Evolutionary conservation across 2,797 vertebrate genomes (phyloP).

Genomic region (Telmatherina bonti): DNA sequence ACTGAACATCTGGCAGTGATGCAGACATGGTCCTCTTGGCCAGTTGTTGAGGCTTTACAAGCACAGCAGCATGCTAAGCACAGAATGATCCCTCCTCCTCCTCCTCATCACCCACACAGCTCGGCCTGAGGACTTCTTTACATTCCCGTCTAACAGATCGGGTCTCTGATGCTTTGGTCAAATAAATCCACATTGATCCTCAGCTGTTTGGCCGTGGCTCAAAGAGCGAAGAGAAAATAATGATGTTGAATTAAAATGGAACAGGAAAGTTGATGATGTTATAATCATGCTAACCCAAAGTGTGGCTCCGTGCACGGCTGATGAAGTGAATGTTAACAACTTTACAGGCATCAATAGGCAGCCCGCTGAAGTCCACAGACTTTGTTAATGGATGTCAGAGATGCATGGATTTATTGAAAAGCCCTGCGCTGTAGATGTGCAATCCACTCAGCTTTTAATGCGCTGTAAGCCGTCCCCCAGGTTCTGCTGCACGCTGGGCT

Average conservation of each 20-base stretch:
- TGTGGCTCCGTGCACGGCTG: conserved; percentile 47
- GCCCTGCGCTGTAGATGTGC: conserved; percentile 34
- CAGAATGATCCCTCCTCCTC: conserved; percentile 42
- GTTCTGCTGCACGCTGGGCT: conserved; percentile 46
- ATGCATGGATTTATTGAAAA: conserved; percentile 66
- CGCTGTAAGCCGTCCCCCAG: conserved; percentile 54
- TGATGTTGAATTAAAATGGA: background rate
- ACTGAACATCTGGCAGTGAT: conserved; percentile 75
- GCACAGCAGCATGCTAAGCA: conserved; percentile 54
- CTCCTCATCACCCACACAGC: conserved; percentile 48
- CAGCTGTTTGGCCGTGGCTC: conserved; percentile 26
- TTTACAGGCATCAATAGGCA: conserved; percentile 42
- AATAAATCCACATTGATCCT: conserved; percentile 42
- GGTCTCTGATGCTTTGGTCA: conserved; percentile 29
- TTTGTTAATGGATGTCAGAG: conserved; percentile 48
- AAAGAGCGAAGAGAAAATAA: conserved; percentile 25
- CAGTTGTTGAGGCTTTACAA: conserved; percentile 66
- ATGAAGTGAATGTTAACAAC: conserved; percentile 40
- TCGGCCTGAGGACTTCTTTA: conserved; percentile 49
- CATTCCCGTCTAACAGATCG: conserved; percentile 53
- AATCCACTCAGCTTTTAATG: conserved; percentile 66
- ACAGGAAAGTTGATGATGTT: conserved; percentile 49
- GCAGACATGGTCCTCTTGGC: conserved; percentile 49
- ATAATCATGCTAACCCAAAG: conserved; percentile 63
- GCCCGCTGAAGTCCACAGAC: conserved; percentile 27